phyloP scores from a whole-genome alignment of 2,797 vertebrate genomes.

The Pogonophryne albipinna region DNA sequence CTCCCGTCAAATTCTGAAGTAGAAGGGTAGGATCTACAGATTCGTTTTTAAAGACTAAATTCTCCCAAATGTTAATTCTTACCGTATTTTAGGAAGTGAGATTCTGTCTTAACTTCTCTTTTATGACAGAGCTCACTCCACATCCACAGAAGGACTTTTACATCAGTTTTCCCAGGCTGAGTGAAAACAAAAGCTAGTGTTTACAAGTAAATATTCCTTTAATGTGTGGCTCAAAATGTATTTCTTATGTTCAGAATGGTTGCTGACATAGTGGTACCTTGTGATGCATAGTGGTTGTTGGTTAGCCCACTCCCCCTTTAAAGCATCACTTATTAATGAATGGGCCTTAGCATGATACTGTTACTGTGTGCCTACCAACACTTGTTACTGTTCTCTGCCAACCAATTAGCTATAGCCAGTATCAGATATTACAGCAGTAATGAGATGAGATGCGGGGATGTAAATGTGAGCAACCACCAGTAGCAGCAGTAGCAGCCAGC shows the following conservation, averaged over 20 bases:
- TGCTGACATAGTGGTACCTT: neutral
- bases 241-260: neutral
- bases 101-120: too few species aligned
- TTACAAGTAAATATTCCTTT: neutral
- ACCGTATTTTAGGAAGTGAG: too few species aligned
- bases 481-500: conserved; percentile 25
- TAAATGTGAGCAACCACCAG: conserved; percentile 1
- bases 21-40: too few species aligned
- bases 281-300: neutral
- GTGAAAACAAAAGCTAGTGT: neutral
- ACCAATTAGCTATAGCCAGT: neutral
- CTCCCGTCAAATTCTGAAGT: too few species aligned
- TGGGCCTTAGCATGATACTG: conserved; percentile 29
- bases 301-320: neutral
- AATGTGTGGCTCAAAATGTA: neutral
- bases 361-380: conserved; percentile 2
- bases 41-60: too few species aligned
- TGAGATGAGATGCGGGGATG: neutral
- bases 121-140: neutral
- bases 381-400: neutral
- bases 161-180: neutral
- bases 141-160: neutral
- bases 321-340: conserved; percentile 9
- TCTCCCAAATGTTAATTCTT: too few species aligned
- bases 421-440: neutral